These are phyloP conservation scores for Scaptomyza montana DNA, from an alignment of 1,140 invertebrate genomes.

Conservation along the genomic window DNA sequence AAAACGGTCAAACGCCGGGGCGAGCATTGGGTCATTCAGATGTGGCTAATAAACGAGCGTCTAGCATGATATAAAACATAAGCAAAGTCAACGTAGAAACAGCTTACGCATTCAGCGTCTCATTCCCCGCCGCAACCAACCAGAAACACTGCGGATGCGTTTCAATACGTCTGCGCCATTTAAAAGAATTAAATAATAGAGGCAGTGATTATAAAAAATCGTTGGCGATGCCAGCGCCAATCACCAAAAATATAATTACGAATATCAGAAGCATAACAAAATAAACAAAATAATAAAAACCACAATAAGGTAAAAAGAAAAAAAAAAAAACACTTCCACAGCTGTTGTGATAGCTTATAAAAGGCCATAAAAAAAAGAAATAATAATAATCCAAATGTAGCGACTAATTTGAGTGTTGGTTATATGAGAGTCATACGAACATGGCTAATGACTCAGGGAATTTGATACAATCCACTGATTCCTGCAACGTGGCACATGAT, in stretches of 20 bases:
- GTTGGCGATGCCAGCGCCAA: constrained; percentile 28
- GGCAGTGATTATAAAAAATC: constrained; percentile 16
- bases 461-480: constrained; percentile 1
- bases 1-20: constrained; percentile 31
- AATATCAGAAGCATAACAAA: constrained; percentile 29
- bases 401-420: constrained; percentile 29
- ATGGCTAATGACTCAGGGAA: constrained; percentile 5
- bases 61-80: constrained; percentile 65
- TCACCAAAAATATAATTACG: constrained; percentile 19
- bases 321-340: constrained; percentile 18
- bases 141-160: background rate
- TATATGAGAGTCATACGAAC: constrained; percentile 9
- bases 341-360: constrained; percentile 9
- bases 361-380: constrained; percentile 5
- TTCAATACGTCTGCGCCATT: constrained; percentile 23
- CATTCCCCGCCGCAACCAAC: background rate
- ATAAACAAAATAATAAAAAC: constrained; percentile 18
- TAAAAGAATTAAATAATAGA: constrained; percentile 49
- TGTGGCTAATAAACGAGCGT: constrained; percentile 68
- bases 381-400: constrained; percentile 20
- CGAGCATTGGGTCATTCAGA: constrained; percentile 55
- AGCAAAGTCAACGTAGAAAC: constrained; percentile 2
- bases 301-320: constrained; percentile 4
- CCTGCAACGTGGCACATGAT: constrained; percentile 42
- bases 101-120: too few relatives aligned